Evolutionary conservation across 2,888 invertebrate genomes (phyloP), one percentile per base, ranked within the genome.

Genomic region (Drosophila lacicola): DNA sequence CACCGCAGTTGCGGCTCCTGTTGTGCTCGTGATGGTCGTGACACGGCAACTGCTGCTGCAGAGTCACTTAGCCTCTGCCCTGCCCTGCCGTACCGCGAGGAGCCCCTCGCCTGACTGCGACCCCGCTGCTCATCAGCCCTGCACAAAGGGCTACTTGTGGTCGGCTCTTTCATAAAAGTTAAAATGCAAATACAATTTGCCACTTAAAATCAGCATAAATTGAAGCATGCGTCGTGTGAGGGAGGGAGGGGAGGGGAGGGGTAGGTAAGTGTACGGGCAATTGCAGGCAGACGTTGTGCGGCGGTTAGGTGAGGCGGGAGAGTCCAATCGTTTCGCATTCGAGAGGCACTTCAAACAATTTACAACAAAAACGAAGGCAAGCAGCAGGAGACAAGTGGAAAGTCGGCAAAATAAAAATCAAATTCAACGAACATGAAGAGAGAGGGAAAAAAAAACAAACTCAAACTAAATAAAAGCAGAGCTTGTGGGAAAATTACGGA

Each of bases 161-260:
- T 80, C 74, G 60, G 51, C 63, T 69, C 67, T 65, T 70, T 74
- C 53, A 83, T 66, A 66, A 76, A 78, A 74, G 64, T 71, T 57
- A 68, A 87, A 89, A 85, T 88, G 78, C 85, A 87, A 89, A 82
- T 85, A 88, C 82, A 86, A 88, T 86, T 89, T 88, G 86, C 88
- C 86, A 85, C 89, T 86, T 85, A 76, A 84, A 87, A 80, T 84
- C 78, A 71, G 72, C 82, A 84, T 82, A 84, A 82, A 82, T 75
- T 84, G 70, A 66, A 68, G 79, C 60, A 60, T 50, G 56, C 49
- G 29, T 42, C 61, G 56, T 70, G 70, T 39, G 34, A 14, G 19
- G 9, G 21, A 33, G 5, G 33, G 6, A 17, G 17, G 17, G 33
- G 6, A 17, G 17, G 17, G 17, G 17, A 11, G 36, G 11, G 13